Evolutionary conservation across 2,113 vertebrate species (phyloP).

Genomic region (Onychorhynchus coronatus): DNA sequence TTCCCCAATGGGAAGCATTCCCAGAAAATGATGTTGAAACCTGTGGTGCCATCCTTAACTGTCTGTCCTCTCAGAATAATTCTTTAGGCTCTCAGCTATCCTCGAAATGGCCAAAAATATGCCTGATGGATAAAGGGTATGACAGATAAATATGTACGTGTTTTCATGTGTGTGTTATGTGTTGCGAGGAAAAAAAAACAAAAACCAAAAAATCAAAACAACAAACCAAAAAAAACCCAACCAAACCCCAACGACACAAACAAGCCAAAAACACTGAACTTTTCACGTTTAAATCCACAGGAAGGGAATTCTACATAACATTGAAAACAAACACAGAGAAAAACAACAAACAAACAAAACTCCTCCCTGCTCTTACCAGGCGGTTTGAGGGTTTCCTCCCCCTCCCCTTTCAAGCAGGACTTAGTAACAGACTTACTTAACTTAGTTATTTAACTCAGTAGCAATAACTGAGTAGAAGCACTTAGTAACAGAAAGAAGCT

Average conservation of each 20-base stretch:
- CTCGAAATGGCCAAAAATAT: rapidly evolving
- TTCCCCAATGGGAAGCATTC: not conserved
- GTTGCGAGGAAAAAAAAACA: rapidly evolving
- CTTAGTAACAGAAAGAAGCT: not conserved
- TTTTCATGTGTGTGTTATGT: rapidly evolving
- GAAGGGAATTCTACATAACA: rapidly evolving
- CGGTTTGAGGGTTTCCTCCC: rapidly evolving
- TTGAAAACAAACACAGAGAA: rapidly evolving
- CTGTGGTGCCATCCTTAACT: rapidly evolving
- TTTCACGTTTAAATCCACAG: rapidly evolving
- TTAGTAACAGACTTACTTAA: not conserved
- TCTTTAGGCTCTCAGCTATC: not conserved
- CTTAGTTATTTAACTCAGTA: not conserved
- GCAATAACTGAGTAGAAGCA: not conserved
- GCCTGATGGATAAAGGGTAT: rapidly evolving
- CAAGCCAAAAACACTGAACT: not conserved
- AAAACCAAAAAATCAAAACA: too few species aligned
- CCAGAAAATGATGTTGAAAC: rapidly evolving
- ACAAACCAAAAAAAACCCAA: too few species aligned
- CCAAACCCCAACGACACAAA: not conserved
- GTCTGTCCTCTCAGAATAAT: too few species aligned
- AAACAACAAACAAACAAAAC: not conserved
- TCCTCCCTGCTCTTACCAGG: rapidly evolving
- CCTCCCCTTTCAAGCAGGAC: rapidly evolving
- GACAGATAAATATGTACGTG: rapidly evolving